Base-by-base conservation (phyloP, 1,140 invertebrate species). In the Ylistrum balloti region DNA sequence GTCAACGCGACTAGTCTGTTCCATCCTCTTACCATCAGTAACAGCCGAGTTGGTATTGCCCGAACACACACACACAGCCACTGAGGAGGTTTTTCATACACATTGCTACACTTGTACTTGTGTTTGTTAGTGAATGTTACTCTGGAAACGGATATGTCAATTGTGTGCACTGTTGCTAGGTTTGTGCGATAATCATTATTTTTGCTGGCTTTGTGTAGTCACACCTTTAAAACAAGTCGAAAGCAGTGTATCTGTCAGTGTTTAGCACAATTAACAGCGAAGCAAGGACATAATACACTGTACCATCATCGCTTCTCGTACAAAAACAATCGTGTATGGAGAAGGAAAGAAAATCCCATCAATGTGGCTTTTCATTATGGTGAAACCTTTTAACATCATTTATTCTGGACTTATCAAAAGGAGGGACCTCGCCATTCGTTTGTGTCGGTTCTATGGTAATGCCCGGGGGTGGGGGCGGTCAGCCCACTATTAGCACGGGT, bases 401-500 rank as follows among this genome's bases (percentile, higher is more conserved):
- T 28, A 28, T 5, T n/a, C 20, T 74, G 56, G 56, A 74, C 56
- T 17, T 28, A 28, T 74, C 56, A 74, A n/a, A 28, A 3, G n/a
- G 2, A 74, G 56, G 28, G 17, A 74, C 56, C 17, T 74, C 56
- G 28, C 22, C 56, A n/a, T 28, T 74, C n/a, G 28, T 74, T 74
- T 74, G 56, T 74, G 22, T 74, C n/a, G 56, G 22, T 74, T 74
- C 56, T 74, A 74, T 74, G 56, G 56, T n/a, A 74, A n/a, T 17
- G 56, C 56, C 56, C 56, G 56, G 56, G 56, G 56, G 56, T 74
- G 56, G 56, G 56, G 56, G 56, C 56, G 56, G 56, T 3, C 28
- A 74, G 56, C 56, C 56, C 56, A 74, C 56, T 74, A 74, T 74
- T 74, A 74, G 22, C 56, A 74, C 56, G 56, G n/a, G 56, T 28